Evolutionary conservation across 2,113 vertebrate species (phyloP).

Genomic region (Indicator maculatus): DNA sequence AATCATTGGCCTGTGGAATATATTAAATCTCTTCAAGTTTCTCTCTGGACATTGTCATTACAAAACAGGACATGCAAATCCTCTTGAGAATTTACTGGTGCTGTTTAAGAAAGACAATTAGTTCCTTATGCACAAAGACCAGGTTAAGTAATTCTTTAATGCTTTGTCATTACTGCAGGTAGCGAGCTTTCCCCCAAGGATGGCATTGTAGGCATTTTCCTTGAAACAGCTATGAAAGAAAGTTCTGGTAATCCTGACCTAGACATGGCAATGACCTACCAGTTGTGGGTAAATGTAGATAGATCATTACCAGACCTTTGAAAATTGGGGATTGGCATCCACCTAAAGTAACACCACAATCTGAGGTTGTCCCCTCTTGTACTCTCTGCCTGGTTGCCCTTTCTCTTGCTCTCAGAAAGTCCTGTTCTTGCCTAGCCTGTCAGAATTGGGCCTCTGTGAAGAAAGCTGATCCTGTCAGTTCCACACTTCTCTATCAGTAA

Average conservation of each 20-base stretch:
- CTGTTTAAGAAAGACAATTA: neutral
- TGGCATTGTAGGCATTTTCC: neutral
- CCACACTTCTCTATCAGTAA: fast-evolving
- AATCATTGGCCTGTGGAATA: neutral
- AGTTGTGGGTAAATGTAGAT: fast-evolving
- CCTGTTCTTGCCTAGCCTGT: neutral
- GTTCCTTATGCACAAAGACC: neutral
- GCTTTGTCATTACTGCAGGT: neutral
- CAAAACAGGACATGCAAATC: neutral
- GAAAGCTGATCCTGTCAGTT: neutral
- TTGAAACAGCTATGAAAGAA: neutral
- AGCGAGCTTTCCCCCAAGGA: neutral
- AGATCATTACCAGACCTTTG: neutral
- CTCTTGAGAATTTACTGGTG: neutral
- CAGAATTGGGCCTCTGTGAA: neutral
- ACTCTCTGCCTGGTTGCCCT: neutral
- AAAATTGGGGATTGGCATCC: fast-evolving
- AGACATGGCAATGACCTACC: neutral
- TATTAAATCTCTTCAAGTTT: neutral
- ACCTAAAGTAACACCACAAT: neutral
- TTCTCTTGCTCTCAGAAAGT: neutral
- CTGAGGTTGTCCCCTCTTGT: neutral
- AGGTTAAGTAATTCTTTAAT: neutral
- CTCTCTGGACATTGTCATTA: neutral
- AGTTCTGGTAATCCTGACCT: neutral